Percentiles rank a stretch among this genome's conserved stretches.
phyloP scores from a whole-genome alignment of 2,888 invertebrate genomes.

The Trissolcus brochymenae region DNA sequence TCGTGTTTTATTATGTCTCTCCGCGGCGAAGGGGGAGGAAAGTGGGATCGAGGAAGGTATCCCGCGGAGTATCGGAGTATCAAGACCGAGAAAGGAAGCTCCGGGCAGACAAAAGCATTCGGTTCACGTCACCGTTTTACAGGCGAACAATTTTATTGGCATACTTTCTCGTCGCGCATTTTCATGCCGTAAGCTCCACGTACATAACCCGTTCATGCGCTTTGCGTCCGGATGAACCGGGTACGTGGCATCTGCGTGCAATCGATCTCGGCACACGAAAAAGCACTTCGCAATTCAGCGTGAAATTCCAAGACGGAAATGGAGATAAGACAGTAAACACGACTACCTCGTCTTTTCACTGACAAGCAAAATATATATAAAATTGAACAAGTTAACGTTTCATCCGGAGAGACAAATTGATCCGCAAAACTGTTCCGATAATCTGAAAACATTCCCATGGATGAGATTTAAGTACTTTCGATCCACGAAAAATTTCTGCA shows the following conservation, averaged over 20 bases:
- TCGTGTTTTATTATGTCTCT: slow-evolving; percentile 51
- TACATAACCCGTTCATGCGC: slow-evolving; percentile 49
- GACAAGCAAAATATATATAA: background rate
- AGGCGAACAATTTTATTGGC: slow-evolving; percentile 74
- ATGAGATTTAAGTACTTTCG: too few relatives aligned
- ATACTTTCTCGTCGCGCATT: slow-evolving; percentile 71
- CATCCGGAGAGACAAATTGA: background rate
- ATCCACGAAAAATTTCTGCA: too few relatives aligned
- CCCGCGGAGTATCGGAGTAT: slow-evolving; percentile 70
- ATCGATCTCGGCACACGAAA: slow-evolving; percentile 56
- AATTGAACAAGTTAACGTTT: slow-evolving; percentile 7
- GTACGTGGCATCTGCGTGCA: slow-evolving; percentile 51
- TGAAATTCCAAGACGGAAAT: slow-evolving; percentile 20
- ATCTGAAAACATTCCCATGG: too few relatives aligned
- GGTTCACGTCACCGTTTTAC: slow-evolving; percentile 74
- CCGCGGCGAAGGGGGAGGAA: background rate
- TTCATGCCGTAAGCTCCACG: slow-evolving; percentile 65
- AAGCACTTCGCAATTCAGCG: slow-evolving; percentile 57
- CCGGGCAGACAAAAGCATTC: slow-evolving; percentile 66
- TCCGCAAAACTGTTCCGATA: too few relatives aligned
- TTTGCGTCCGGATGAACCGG: slow-evolving; percentile 49
- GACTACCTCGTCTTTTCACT: background rate
- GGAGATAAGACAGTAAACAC: slow-evolving; percentile 27
- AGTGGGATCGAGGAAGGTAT: slow-evolving; percentile 52
- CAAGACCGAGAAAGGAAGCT: slow-evolving; percentile 54